Base-by-base conservation (phyloP, 2,888 invertebrate species). In the Ectemnius continuus region DNA sequence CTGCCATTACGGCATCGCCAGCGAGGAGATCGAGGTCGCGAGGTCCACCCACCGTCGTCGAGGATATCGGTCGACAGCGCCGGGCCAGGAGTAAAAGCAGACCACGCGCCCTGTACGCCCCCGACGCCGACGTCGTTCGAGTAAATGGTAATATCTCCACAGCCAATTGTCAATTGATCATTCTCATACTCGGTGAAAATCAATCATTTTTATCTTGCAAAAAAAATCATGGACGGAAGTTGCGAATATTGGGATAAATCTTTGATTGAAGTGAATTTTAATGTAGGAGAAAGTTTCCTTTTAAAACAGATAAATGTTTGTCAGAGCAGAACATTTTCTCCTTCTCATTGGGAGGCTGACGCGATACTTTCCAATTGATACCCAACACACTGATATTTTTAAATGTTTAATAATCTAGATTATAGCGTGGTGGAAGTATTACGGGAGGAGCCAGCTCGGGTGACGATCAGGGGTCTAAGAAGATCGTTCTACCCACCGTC, bases 401-500 rank as follows among this genome's bases (percentile, higher is more conserved):
- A 2, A n/a, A 14, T 47, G 2, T 14, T 4, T 47, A 11, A n/a
- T 3, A 47, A 47, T 14, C 45, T 91, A 95, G 96, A 96, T 91
- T 97, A 97, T 90, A 95, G 96, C 61, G 93, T 96, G 81, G 92
- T 97, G 84, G 97, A 97, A 91, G 96, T 96, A 13, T 91, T 97
- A 84, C 96, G 97, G 89, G 97, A 97, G 87, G 97, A 97, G 88
- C 97, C 97, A 0, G 94, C 96, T 11, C 93, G 96, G 74, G 95
- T 97, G 46, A 96, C 96, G 3, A 97, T 97, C 81, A 93, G 96
- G 74, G 97, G 97, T 0, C 91, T 96, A 46, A 91, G 97, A 73
- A 93, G 97, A 80, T 97, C 97, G 0, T 97, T 97, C 91, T 97
- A 97, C 91, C 97, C 97, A 23, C 97, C 97, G 0, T 93, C 96